These are phyloP conservation scores for Hoplodrina ambigua DNA, from an alignment of 2,888 invertebrate species.

Conservation along the genomic window DNA sequence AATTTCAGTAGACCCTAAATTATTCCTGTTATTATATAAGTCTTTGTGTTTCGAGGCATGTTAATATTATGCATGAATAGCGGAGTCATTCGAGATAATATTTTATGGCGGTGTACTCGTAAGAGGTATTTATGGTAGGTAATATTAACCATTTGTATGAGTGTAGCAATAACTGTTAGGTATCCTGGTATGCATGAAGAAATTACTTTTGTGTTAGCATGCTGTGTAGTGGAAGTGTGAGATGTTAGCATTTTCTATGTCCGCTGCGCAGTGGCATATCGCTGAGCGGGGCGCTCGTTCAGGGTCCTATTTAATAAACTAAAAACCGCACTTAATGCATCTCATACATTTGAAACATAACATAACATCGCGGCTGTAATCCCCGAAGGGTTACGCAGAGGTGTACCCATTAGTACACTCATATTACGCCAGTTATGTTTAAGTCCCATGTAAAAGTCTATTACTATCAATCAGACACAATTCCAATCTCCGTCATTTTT, in stretches of 20 bases:
- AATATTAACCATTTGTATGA: constrained; percentile 1
- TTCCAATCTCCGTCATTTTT: no score
- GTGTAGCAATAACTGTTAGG: not conserved
- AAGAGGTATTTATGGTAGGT: not conserved
- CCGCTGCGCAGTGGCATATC: not conserved
- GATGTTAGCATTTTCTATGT: not conserved
- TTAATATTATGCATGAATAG: not conserved
- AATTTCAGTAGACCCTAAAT: not conserved
- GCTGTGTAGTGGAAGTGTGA: constrained; percentile 9
- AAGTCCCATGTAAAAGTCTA: no score
- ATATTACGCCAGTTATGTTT: no score
- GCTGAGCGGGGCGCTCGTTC: not conserved
- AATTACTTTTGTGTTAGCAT: constrained; percentile 2
- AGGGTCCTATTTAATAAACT: constrained; percentile 12
- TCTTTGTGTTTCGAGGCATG: not conserved
- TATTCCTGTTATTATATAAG: not conserved
- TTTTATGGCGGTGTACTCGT: not conserved
- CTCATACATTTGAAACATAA: no score
- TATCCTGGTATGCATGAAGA: constrained; percentile 4
- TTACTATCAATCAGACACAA: no score
- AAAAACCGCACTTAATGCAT: no score
- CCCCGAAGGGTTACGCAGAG: no score
- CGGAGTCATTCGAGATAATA: not conserved
- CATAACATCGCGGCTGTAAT: no score
- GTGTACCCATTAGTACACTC: no score